Evolutionary conservation across 2,113 vertebrate species (phyloP).

Genomic region (Alces alces): DNA sequence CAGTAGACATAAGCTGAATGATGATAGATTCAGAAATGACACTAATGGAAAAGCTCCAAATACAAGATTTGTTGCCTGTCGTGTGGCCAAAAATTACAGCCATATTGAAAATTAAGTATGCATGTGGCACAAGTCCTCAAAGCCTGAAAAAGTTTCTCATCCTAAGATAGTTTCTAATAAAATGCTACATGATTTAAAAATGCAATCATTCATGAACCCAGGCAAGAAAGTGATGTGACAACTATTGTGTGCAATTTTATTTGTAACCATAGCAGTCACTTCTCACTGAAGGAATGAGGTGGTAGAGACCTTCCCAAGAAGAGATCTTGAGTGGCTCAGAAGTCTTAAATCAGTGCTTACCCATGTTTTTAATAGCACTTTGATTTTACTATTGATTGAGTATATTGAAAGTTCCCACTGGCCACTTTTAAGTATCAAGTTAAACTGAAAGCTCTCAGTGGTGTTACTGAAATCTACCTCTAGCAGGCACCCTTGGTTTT

Average conservation of each 20-base stretch:
- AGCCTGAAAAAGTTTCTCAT: background rate
- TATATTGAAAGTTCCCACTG: slow-evolving; percentile 54
- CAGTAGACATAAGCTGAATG: slow-evolving; percentile 42
- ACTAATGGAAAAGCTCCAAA: slow-evolving; percentile 42
- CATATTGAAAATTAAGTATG: slow-evolving; percentile 36
- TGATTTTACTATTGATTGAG: slow-evolving; percentile 54
- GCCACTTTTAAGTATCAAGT: slow-evolving; percentile 27
- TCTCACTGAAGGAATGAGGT: background rate
- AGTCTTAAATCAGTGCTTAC: slow-evolving; percentile 63
- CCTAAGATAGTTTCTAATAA: background rate
- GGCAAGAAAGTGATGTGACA: background rate
- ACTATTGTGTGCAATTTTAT: background rate
- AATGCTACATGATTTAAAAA: slow-evolving; percentile 21
- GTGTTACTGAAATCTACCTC: slow-evolving; percentile 59
- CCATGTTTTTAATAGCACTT: slow-evolving; percentile 52
- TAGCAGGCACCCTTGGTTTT: slow-evolving; percentile 37
- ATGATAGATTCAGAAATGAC: slow-evolving; percentile 51
- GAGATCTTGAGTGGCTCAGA: background rate
- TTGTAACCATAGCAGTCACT: background rate
- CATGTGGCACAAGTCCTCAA: background rate
- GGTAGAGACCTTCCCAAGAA: background rate
- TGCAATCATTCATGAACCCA: background rate
- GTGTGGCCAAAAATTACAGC: background rate
- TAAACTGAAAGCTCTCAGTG: slow-evolving; percentile 39
- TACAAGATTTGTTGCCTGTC: slow-evolving; percentile 26